Evolutionary conservation across 1,140 invertebrate genomes (phyloP), one percentile per base, ranked within the genome.

Genomic region (Heliconius melpomene): DNA sequence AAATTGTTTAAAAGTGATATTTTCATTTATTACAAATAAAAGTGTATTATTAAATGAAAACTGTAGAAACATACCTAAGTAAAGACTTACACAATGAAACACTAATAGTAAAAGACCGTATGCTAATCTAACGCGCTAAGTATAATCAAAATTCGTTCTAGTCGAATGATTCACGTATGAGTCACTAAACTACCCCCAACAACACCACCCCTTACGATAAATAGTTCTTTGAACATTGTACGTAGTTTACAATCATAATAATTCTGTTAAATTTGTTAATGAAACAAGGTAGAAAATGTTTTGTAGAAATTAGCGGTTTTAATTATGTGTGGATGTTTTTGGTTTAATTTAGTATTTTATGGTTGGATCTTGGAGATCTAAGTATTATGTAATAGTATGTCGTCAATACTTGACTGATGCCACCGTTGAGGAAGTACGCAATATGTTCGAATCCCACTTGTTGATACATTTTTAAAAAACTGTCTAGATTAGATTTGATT

Each of bases 121-220:
- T 38, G 73, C 38, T 74, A 54, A 52, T 23, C 8, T 40, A 66
- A 40, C 7, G 26, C 8, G 54, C 9, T 75, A 57, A 66, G 60
- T 66, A 66, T 9, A 29, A 66, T 66, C 60, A 66, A 29, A 66
- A 26, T 36, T 36, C 46, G 54, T 72, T 70, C 74, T 82, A 83
- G 75, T 9, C 80, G 81, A 80, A 72, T 86, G 86, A 86, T 84
- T 87, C 86, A 87, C 71, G 76, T 38, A 72, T 86, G 85, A 86
- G 66, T 87, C 86, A 87, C 77, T 23, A 16, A 74, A 81, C 80
- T 74, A 79, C 80, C 85, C 83, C 78, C 79, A 78, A 78, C 80
- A 82, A 81, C 75, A 40, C 40, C 83, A 79, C 81, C 83, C 81
- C 70, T 70, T 32, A 73, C 70, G 16, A n/a, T 38, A 80, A 79